A percentile compares a stretch with the other conserved stretches of the same genome.
phyloP scores from a whole-genome alignment of 1,140 invertebrate species.

The Lasaia peninsularis region DNA sequence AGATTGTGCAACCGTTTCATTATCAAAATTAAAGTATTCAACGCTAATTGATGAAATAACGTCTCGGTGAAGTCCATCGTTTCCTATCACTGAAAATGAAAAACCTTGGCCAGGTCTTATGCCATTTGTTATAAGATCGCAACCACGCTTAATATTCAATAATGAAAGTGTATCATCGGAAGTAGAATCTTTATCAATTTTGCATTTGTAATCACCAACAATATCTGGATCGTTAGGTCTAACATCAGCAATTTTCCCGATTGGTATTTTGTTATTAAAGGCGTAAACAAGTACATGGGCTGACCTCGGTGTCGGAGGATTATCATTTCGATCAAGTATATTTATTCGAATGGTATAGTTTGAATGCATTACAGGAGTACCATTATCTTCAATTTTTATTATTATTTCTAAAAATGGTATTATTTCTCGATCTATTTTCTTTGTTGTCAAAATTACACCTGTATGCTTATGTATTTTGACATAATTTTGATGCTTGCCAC shows the following conservation, averaged over 20 bases:
- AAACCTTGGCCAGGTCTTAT: slow-evolving; percentile 84
- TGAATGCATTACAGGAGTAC: slow-evolving; percentile 88
- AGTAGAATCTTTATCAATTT: slow-evolving; percentile 81
- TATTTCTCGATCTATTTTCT: slow-evolving; percentile 88
- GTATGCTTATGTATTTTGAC: slow-evolving; percentile 88
- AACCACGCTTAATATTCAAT: slow-evolving; percentile 85
- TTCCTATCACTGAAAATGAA: slow-evolving; percentile 88
- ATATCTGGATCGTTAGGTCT: slow-evolving; percentile 94
- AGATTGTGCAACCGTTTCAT: slow-evolving; percentile 89
- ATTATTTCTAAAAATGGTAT: slow-evolving; percentile 85
- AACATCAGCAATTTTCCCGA: slow-evolving; percentile 92
- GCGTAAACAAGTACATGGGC: slow-evolving; percentile 89
- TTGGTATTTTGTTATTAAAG: slow-evolving; percentile 84
- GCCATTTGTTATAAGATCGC: slow-evolving; percentile 86
- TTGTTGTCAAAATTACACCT: slow-evolving; percentile 88
- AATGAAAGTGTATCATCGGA: slow-evolving; percentile 74
- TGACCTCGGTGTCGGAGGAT: slow-evolving; percentile 89
- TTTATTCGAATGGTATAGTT: slow-evolving; percentile 87
- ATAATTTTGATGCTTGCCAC: slow-evolving; percentile 86
- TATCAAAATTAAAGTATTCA: slow-evolving; percentile 88
- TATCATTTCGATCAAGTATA: slow-evolving; percentile 94
- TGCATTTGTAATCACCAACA: slow-evolving; percentile 92
- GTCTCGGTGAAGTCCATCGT: slow-evolving; percentile 91
- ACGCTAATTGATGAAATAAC: slow-evolving; percentile 91
- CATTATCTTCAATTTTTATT: slow-evolving; percentile 93